A percentile compares a stretch with the other conserved stretches of the same genome.
Evolutionary conservation across 2,888 invertebrate genomes (phyloP).

Genomic region (Bombylius discolor): DNA sequence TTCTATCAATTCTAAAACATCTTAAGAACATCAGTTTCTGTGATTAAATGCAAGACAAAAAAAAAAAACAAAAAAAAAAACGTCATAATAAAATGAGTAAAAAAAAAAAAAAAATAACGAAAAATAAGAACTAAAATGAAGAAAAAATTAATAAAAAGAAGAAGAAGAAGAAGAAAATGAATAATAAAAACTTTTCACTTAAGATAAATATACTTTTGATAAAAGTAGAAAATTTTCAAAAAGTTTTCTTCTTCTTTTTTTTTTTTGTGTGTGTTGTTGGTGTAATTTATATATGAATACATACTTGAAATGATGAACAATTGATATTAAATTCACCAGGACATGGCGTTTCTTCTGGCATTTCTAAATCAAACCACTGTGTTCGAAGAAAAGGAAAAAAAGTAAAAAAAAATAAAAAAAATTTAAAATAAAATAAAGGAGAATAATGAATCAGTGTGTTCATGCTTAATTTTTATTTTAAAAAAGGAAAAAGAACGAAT

Average conservation of each 20-base stretch:
- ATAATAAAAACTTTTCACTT: conserved; percentile 9
- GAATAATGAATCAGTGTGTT: too few relatives aligned
- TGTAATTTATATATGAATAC: not conserved
- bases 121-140: conserved; percentile 15
- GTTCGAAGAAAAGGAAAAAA: too few relatives aligned
- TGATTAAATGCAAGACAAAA: not conserved
- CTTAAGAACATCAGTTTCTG: conserved; percentile 68
- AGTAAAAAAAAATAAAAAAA: too few relatives aligned
- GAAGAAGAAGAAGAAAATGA: not conserved
- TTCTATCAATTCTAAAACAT: conserved; percentile 80
- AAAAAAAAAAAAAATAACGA: not conserved
- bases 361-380: conserved; percentile 76
- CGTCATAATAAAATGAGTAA: not conserved
- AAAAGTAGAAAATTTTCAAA: too few relatives aligned
- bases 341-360: conserved; percentile 57
- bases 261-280: too few relatives aligned
- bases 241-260: too few relatives aligned
- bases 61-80: not conserved
- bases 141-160: conserved; percentile 7
- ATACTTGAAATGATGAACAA: conserved; percentile 46
- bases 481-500: too few relatives aligned
- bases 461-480: too few relatives aligned
- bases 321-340: conserved; percentile 57
- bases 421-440: too few relatives aligned
- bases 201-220: too few relatives aligned